Evolutionary conservation across 1,140 invertebrate genomes (phyloP).

Genomic region (Drosophila arizonae): DNA sequence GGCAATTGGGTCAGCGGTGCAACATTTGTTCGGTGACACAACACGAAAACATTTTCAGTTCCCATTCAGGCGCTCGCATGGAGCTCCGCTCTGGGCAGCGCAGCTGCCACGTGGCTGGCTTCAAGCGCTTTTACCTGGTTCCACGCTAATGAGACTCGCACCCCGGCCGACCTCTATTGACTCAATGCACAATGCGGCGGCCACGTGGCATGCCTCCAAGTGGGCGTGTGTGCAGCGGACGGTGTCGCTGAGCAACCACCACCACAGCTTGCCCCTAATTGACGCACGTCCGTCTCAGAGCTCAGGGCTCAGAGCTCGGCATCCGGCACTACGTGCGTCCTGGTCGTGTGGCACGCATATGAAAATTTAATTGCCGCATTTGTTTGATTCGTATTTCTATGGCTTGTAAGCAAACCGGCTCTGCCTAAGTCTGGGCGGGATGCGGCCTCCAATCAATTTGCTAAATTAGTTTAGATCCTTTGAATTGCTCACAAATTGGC

Average conservation of each 20-base stretch:
- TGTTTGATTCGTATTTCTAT: slow-evolving; percentile 62
- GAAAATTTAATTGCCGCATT: slow-evolving; percentile 75
- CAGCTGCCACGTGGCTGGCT: slow-evolving; percentile 65
- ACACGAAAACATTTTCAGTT: slow-evolving; percentile 46
- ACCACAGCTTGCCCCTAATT: slow-evolving; percentile 57
- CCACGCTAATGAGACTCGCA: slow-evolving; percentile 62
- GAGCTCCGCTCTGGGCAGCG: not conserved
- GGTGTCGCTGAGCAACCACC: slow-evolving; percentile 16
- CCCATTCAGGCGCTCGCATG: not conserved
- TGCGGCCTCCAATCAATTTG: slow-evolving; percentile 54
- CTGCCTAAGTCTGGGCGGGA: not conserved
- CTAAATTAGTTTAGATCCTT: slow-evolving; percentile 64
- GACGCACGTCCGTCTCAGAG: slow-evolving; percentile 53
- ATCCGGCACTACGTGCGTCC: not conserved
- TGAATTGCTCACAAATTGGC: slow-evolving; percentile 62
- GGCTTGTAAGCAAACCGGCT: slow-evolving; percentile 14
- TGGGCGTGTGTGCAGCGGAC: slow-evolving; percentile 52
- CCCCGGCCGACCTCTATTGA: slow-evolving; percentile 42
- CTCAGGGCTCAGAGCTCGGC: not conserved
- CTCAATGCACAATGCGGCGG: slow-evolving; percentile 55
- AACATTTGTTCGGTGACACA: slow-evolving; percentile 75
- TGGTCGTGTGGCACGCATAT: slow-evolving; percentile 67
- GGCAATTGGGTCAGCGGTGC: slow-evolving; percentile 75
- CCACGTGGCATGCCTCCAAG: slow-evolving; percentile 52
- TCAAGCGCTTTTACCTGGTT: slow-evolving; percentile 30